These are phyloP conservation scores for Cepaea hortensis DNA, from an alignment of 2,888 invertebrate genomes.

Conservation along the genomic window DNA sequence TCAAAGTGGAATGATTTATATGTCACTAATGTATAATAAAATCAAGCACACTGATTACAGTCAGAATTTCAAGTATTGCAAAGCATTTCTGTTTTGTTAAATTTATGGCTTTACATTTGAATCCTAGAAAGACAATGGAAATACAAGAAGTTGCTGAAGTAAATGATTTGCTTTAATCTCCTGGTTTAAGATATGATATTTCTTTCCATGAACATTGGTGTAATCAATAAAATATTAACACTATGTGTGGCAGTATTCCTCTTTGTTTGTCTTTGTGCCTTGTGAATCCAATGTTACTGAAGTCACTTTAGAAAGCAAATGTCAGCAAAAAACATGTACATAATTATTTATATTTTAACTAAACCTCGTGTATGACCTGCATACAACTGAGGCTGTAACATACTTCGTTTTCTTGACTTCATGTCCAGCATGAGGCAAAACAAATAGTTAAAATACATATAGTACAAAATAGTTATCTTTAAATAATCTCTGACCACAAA, in stretches of 20 bases:
- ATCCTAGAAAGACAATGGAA: no score
- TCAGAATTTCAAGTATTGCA: no score
- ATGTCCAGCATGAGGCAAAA: constrained; percentile 39
- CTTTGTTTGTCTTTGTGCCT: neutral
- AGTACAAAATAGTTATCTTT: neutral
- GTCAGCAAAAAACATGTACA: neutral
- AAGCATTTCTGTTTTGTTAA: no score
- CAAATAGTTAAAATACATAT: constrained; percentile 45
- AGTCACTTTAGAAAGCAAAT: neutral
- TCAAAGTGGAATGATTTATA: no score
- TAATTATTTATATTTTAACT: constrained; percentile 43
- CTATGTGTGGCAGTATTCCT: no score
- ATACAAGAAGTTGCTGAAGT: no score
- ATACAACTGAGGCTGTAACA: constrained; percentile 23
- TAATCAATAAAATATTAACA: neutral
- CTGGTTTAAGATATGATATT: no score
- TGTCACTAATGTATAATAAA: no score
- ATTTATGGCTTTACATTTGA: no score
- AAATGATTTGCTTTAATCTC: no score
- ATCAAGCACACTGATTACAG: no score
- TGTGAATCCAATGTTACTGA: neutral
- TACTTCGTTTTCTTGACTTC: constrained; percentile 40
- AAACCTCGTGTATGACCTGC: constrained; percentile 30
- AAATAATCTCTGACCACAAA: no score
- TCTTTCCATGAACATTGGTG: neutral